These are phyloP conservation scores for human DNA, from an alignment of 2,113 vertebrate species.

Conservation along the genomic window DNA sequence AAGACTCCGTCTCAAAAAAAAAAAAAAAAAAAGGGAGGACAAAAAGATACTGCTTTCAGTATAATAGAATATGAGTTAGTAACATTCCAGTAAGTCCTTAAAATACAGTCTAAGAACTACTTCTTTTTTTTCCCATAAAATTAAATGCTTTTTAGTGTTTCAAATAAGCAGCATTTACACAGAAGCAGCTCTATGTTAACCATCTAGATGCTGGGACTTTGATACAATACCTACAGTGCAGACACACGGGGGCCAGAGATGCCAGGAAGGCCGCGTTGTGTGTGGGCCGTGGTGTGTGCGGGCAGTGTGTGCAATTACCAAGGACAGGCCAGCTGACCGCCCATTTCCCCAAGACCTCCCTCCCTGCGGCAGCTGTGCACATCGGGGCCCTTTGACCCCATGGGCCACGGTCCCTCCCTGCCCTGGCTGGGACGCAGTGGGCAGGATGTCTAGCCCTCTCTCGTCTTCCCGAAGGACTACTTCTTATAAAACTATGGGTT, in stretches of 20 bases:
- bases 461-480: no score
- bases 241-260: constrained; percentile 66
- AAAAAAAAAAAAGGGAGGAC: not conserved
- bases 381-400: not conserved
- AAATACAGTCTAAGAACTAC: not conserved
- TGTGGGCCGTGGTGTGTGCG: not conserved
- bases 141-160: constrained; percentile 90
- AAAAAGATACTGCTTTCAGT: not conserved
- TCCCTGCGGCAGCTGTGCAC: not conserved
- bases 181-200: constrained; percentile 86
- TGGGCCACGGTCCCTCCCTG: not conserved
- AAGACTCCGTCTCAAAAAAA: no score
- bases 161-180: constrained; percentile 90
- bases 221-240: constrained; percentile 84
- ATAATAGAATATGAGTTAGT: not conserved
- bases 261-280: constrained; percentile 73
- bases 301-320: no score
- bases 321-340: not conserved
- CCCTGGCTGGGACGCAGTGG: not conserved
- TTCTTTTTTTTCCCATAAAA: constrained; percentile 82
- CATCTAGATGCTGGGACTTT: constrained; percentile 82
- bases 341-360: no score
- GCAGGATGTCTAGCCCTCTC: not conserved
- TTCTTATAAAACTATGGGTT: not conserved
- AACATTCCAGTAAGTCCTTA: not conserved